Conservation (phyloP, 2,888 invertebrate genomes). For the Epinotia ramella region DNA sequence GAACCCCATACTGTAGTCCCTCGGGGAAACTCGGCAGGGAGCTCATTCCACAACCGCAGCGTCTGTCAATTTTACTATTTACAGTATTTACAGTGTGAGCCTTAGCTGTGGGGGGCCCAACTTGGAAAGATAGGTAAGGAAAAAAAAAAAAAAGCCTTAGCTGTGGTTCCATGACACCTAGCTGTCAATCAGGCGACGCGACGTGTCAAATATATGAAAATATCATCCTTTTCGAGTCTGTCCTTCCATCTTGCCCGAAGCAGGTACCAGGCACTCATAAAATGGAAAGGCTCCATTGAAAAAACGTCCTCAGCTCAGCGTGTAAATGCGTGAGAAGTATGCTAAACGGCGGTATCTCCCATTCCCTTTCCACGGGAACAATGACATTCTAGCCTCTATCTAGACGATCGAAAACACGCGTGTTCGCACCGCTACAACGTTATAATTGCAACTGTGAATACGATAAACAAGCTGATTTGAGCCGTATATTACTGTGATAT, state of each 20-base stretch:
- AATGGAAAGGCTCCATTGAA: slow-evolving; percentile 33
- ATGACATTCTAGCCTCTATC: slow-evolving; percentile 53
- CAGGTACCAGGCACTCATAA: slow-evolving; percentile 42
- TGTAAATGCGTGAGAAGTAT: slow-evolving; percentile 59
- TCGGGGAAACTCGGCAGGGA: no score
- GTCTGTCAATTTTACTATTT: no score
- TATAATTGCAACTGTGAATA: background rate
- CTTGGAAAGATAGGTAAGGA: no score
- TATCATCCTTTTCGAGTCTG: background rate
- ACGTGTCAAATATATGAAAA: no score
- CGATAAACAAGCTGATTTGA: slow-evolving; percentile 2
- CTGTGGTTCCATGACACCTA: no score
- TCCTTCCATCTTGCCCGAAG: background rate
- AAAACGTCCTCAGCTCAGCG: slow-evolving; percentile 35
- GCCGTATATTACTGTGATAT: background rate
- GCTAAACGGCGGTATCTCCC: slow-evolving; percentile 53
- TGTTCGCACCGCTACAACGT: slow-evolving; percentile 11
- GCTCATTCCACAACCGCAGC: no score
- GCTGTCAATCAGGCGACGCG: no score
- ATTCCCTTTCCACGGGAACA: slow-evolving; percentile 62
- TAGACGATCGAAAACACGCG: slow-evolving; percentile 43
- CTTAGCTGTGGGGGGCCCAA: no score
- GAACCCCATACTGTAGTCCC: no score
- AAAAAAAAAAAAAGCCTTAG: no score
- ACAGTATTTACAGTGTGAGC: no score